Conservation (phyloP, 2,888 invertebrate species). For the Incurvaria masculella region DNA sequence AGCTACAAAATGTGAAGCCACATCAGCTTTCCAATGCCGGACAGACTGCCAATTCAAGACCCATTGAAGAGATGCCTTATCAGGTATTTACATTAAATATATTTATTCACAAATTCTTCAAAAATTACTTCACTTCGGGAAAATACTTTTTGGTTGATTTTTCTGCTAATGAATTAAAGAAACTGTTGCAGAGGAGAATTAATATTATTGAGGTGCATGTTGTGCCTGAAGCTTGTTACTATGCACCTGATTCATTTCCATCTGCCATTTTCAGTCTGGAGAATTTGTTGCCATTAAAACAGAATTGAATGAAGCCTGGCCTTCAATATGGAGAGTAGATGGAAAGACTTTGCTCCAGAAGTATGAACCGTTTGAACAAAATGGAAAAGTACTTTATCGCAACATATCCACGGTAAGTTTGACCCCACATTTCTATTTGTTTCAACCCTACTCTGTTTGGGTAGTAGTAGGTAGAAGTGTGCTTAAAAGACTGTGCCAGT, state of each 20-base stretch:
- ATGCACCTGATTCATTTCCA: too few species aligned
- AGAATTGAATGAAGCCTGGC: conserved; percentile 78
- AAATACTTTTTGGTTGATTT: too few species aligned
- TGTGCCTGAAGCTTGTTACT: too few species aligned
- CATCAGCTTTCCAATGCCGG: conserved; percentile 47
- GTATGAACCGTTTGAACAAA: conserved; percentile 78
- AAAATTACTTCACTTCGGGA: too few species aligned
- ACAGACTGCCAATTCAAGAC: conserved; percentile 36
- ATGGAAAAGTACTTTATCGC: conserved; percentile 76
- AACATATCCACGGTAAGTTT: conserved; percentile 80
- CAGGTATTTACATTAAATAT: conserved; percentile 51
- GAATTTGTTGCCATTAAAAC: conserved; percentile 85
- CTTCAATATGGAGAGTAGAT: conserved; percentile 89
- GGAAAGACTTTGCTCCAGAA: conserved; percentile 79
- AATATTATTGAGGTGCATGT: too few species aligned
- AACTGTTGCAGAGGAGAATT: too few species aligned
- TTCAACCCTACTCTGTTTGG: too few species aligned
- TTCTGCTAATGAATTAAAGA: too few species aligned
- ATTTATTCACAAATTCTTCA: too few species aligned
- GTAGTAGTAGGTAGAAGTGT: too few species aligned
- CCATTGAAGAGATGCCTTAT: conserved; percentile 58
- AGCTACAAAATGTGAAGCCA: conserved; percentile 45
- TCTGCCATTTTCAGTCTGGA: conserved; percentile 74
- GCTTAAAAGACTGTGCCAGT: too few species aligned
- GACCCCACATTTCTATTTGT: too few species aligned